Percentiles rank a stretch among this genome's conserved stretches.
These are phyloP conservation scores for Galerucella calmariensis DNA, from an alignment of 2,888 invertebrate species.

Conservation along the genomic window DNA sequence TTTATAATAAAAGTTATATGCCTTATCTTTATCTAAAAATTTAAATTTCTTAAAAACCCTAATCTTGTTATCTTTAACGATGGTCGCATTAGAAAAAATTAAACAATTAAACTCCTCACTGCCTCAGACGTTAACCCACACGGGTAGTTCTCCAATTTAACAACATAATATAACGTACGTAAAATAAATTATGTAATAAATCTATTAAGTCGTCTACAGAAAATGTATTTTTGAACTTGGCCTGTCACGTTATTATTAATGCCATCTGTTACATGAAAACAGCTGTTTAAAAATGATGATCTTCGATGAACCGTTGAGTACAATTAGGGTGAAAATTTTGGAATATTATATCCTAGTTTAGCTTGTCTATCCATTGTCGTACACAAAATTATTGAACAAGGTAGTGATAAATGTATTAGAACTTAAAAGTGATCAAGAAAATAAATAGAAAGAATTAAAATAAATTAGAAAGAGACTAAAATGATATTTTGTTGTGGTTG, in stretches of 20 bases:
- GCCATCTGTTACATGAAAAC: conserved; percentile 15
- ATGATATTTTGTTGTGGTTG: too few relatives aligned
- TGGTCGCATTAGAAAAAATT: not conserved
- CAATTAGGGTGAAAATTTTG: conserved; percentile 4
- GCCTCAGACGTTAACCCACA: not conserved
- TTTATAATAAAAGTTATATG: too few relatives aligned
- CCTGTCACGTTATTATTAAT: not conserved
- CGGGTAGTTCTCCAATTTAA: conserved; percentile 1
- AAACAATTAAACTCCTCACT: not conserved
- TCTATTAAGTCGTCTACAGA: not conserved
- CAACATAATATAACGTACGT: not conserved
- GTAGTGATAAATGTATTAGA: too few relatives aligned
- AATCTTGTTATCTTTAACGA: not conserved
- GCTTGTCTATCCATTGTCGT: not conserved
- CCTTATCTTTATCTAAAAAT: not conserved
- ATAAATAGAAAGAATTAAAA: too few relatives aligned
- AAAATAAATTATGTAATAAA: not conserved
- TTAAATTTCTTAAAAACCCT: not conserved
- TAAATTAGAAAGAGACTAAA: too few relatives aligned
- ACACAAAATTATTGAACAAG: not conserved
- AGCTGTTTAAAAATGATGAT: conserved; percentile 11
- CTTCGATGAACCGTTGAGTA: conserved; percentile 3
- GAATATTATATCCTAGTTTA: not conserved
- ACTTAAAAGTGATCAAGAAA: too few relatives aligned
- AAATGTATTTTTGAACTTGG: conserved; percentile 1